Conservation (phyloP, 2,113 vertebrate species). For the Kryptolebias marmoratus region DNA sequence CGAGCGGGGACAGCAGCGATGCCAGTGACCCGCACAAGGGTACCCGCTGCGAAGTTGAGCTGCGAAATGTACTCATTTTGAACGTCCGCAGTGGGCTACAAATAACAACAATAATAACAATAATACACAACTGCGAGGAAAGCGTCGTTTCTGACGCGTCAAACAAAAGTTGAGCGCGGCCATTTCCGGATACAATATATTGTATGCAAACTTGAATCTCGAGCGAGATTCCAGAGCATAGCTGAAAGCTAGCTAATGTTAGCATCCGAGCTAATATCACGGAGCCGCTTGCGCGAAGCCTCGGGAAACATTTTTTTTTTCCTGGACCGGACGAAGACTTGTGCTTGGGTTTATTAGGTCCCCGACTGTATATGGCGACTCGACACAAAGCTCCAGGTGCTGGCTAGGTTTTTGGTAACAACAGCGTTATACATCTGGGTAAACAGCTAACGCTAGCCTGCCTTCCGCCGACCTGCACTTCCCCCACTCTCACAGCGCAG, state of each 20-base stretch:
- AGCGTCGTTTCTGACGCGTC: background rate
- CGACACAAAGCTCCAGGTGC: constrained; percentile 33
- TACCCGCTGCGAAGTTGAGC: constrained; percentile 55
- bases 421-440: constrained; percentile 47
- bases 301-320: background rate
- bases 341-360: constrained; percentile 13
- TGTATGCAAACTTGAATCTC: constrained; percentile 51
- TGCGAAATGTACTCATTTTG: constrained; percentile 18
- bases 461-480: constrained; percentile 78
- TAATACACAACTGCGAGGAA: constrained; percentile 8
- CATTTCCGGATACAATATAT: constrained; percentile 35
- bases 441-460: constrained; percentile 64
- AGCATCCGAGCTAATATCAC: constrained; percentile 45
- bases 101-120: too few relatives aligned
- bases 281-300: constrained; percentile 4
- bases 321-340: constrained; percentile 9
- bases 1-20: constrained; percentile 50
- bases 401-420: constrained; percentile 31
- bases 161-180: constrained; percentile 30
- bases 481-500: constrained; percentile 75
- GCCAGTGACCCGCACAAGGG: constrained; percentile 60
- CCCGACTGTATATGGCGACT: constrained; percentile 21
- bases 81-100: constrained; percentile 6
- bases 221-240: constrained; percentile 64
- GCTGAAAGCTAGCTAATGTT: constrained; percentile 39